A percentile compares a stretch with the other conserved stretches of the same genome.
Conservation (phyloP, 2,797 vertebrate species). For the Poecilia gillii region DNA sequence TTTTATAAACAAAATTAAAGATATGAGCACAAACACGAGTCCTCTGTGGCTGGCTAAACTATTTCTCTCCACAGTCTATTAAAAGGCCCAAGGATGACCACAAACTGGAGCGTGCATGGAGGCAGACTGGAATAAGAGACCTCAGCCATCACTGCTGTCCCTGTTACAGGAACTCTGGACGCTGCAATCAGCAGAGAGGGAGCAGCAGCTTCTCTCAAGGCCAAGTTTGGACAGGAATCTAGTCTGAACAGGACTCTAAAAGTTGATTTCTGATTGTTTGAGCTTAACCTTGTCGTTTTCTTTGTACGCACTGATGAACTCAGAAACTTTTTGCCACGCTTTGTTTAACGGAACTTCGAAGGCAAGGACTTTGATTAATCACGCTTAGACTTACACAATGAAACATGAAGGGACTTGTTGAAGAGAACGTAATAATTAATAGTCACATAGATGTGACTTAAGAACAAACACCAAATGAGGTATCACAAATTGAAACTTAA, state of each 20-base stretch:
- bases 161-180: slow-evolving; percentile 7
- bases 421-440: slow-evolving; percentile 21
- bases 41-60: slow-evolving; percentile 4
- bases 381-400: slow-evolving; percentile 24
- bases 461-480: not conserved
- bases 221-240: not conserved
- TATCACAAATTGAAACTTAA: no score
- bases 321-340: not conserved
- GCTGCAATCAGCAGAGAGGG: slow-evolving; percentile 4
- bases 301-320: not conserved
- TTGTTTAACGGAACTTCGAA: slow-evolving; percentile 38
- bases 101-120: slow-evolving; percentile 18
- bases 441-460: slow-evolving; percentile 10
- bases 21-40: not conserved
- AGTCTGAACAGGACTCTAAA: not conserved
- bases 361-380: slow-evolving; percentile 30
- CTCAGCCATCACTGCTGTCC: slow-evolving; percentile 25
- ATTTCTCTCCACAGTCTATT: slow-evolving; percentile 21
- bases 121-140: slow-evolving; percentile 5
- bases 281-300: slow-evolving; percentile 1
- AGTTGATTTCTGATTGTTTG: not conserved
- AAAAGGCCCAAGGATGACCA: slow-evolving; percentile 22
- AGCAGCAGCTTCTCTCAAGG: slow-evolving; percentile 10
- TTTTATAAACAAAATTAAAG: not conserved
- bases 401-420: slow-evolving; percentile 36